phyloP scores from a whole-genome alignment of 2,113 vertebrate genomes.

The Dipodomys ordii region DNA sequence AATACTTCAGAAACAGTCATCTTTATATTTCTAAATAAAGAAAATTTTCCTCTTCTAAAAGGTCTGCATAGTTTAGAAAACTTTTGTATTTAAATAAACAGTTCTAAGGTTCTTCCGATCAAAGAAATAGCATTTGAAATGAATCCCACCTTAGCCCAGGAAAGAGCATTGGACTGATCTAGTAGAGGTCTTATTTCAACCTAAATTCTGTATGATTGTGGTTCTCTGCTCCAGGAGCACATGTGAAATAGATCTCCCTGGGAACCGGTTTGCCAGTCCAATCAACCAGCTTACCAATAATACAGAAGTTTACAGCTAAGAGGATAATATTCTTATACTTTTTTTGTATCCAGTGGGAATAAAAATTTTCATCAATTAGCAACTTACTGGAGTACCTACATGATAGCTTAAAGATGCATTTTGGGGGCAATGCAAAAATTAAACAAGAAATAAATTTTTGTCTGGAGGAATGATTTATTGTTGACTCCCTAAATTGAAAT shows the following conservation, averaged over 20 bases:
- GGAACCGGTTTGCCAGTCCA: slow-evolving; percentile 28
- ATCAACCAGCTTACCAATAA: slow-evolving; percentile 41
- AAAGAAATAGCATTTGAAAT: slow-evolving; percentile 45
- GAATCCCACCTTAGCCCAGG: background rate
- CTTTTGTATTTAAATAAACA: slow-evolving; percentile 27
- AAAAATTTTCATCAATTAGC: slow-evolving; percentile 52
- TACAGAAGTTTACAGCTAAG: background rate
- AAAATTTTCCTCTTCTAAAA: background rate
- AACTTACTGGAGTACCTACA: background rate
- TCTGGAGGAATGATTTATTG: slow-evolving; percentile 65
- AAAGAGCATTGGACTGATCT: slow-evolving; percentile 19
- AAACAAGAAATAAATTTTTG: slow-evolving; percentile 34
- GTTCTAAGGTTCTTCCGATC: slow-evolving; percentile 20
- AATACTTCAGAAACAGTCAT: background rate
- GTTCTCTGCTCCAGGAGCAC: slow-evolving; percentile 24
- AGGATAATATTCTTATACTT: background rate
- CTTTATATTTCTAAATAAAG: background rate
- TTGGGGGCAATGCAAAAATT: background rate
- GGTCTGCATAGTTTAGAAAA: background rate
- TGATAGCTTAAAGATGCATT: slow-evolving; percentile 50
- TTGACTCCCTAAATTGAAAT: slow-evolving; percentile 71
- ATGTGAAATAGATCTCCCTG: slow-evolving; percentile 72
- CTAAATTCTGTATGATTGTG: slow-evolving; percentile 44
- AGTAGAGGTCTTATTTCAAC: slow-evolving; percentile 66
- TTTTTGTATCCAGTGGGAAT: background rate